These are phyloP conservation scores for Anomalospiza imberbis DNA, from an alignment of 2,797 vertebrate species.

Conservation along the genomic window DNA sequence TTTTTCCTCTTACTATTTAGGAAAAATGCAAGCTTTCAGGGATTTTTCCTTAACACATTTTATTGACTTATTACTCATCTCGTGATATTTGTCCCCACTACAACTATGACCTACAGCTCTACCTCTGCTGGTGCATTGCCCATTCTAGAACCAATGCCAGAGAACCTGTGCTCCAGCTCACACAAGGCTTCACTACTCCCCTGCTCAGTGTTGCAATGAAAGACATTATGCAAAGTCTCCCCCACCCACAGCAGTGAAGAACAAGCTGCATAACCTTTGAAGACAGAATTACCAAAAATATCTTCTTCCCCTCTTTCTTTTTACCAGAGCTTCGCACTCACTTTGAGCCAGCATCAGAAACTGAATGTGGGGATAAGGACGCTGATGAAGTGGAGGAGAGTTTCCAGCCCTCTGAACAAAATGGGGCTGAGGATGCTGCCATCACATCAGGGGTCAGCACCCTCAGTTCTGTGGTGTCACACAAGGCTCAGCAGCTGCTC, in stretches of 20 bases:
- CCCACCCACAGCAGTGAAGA: not conserved
- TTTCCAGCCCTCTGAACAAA: slow-evolving; percentile 64
- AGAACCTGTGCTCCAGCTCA: not conserved
- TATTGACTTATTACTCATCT: not conserved
- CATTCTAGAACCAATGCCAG: not conserved
- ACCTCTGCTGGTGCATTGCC: not conserved
- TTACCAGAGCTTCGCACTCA: slow-evolving; percentile 85
- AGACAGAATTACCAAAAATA: not conserved
- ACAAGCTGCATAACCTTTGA: not conserved
- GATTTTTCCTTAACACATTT: not conserved
- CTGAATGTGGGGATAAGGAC: slow-evolving; percentile 85
- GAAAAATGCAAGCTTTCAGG: not conserved
- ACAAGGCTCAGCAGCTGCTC: slow-evolving; percentile 77
- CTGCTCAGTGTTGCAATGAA: not conserved
- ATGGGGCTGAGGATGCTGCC: slow-evolving; percentile 57
- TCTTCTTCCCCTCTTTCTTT: not conserved
- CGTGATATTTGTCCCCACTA: not conserved
- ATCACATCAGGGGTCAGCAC: slow-evolving; percentile 48
- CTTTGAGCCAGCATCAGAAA: slow-evolving; percentile 86
- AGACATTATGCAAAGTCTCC: not conserved
- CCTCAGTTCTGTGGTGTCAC: slow-evolving; percentile 66
- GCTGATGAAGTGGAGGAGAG: slow-evolving; percentile 78
- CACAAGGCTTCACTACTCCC: not conserved
- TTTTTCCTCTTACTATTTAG: too few relatives aligned
- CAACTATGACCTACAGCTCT: not conserved